Base-by-base conservation (phyloP, 2,888 invertebrate genomes). In the Ophioninae sp. region DNA sequence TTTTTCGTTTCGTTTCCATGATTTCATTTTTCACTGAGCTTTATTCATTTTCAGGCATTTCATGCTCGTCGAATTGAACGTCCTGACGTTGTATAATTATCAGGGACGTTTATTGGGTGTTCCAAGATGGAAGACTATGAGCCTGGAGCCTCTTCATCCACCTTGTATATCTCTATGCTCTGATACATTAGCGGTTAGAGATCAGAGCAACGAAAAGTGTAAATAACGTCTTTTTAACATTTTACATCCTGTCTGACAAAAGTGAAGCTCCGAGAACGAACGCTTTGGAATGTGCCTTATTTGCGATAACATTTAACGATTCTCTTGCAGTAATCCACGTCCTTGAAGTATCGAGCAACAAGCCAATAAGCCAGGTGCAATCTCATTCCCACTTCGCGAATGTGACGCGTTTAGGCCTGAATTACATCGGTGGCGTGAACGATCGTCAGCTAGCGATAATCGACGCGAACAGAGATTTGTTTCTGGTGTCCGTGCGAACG, bases 381-480 rank as follows among this genome's bases (percentile, higher is more conserved):
- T 95, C 96, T 6, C 93, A 98, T 81, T 94, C 94, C 13, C 98
- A 98, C 91, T 95, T 95, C 89, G 95, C 96, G 91, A 96, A 96
- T 39, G 95, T 99, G n/a, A 94, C 95, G 2, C 96, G 96, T 89
- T 94, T 99, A 20, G 96, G 97, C 0, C 93, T 99, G 64, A 98
- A 98, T 91, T 97, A 98, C 91, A 96, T 97, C 78, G 98, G 98
- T 0, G 95, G 96, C 0, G 91, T 96, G 0, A 95, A 94, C 56
- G 97, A 97, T 88, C 95, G 99, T 85, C 96, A 96, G 89, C 93
- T 99, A 65, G 98, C 98, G 0, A 94, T 99, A 81, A 94, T 99
- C 39, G 99, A 99, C 93, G 95, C 95, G 88, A 98, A 98, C 91
- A 95, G 96, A 88, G 99, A 99, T 93, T 94, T 99, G 20, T 97